Conservation (phyloP, 2,797 vertebrate genomes). For the Poecilia velifera region DNA sequence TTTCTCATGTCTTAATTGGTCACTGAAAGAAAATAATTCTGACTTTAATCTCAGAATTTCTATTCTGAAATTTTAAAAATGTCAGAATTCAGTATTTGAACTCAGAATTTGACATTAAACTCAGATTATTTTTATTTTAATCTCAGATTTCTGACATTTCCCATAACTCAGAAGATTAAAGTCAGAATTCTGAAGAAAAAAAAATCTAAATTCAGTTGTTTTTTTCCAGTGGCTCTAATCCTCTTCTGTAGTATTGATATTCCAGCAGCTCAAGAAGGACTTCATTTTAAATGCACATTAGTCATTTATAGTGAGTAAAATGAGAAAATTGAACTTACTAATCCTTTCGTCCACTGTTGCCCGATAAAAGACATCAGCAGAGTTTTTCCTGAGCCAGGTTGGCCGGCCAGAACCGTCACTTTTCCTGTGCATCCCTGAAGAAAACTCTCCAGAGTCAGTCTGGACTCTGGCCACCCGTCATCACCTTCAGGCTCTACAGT, state of each 20-base stretch:
- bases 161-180: too few species aligned
- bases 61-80: too few species aligned
- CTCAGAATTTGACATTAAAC: too few species aligned
- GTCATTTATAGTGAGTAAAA: background rate
- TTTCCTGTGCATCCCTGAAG: slow-evolving; percentile 68
- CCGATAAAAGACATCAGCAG: slow-evolving; percentile 83
- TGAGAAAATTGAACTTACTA: slow-evolving; percentile 46
- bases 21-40: too few species aligned
- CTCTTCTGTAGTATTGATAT: too few species aligned
- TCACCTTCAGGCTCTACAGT: slow-evolving; percentile 55
- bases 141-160: too few species aligned
- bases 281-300: background rate
- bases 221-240: background rate
- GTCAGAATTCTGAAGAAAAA: too few species aligned
- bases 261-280: background rate
- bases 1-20: background rate
- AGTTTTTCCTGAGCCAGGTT: slow-evolving; percentile 90
- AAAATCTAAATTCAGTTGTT: too few species aligned
- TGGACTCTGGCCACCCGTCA: slow-evolving; percentile 55
- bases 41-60: too few species aligned
- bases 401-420: slow-evolving; percentile 84
- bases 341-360: slow-evolving; percentile 81
- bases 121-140: too few species aligned
- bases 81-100: too few species aligned
- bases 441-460: slow-evolving; percentile 80